Conservation (phyloP, 1,140 invertebrate species). For the Drosophila paulistorum region DNA sequence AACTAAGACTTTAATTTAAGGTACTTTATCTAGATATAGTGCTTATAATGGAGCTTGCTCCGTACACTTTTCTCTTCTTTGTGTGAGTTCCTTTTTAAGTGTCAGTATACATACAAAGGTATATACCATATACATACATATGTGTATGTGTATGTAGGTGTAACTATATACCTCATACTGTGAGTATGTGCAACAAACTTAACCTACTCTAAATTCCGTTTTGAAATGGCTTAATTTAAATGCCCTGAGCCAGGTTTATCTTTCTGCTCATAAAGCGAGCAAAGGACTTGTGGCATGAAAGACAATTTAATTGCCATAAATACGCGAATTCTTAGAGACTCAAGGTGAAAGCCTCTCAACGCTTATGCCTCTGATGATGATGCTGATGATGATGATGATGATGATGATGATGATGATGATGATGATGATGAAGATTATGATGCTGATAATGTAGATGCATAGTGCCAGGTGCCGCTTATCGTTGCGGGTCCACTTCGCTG, state of each 20-base stretch:
- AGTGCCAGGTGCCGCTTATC: constrained; percentile 18
- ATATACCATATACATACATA: not conserved
- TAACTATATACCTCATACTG: not conserved
- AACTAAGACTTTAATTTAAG: not conserved
- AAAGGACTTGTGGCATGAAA: constrained; percentile 13
- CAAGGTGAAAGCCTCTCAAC: constrained; percentile 16
- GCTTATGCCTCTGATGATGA: not conserved
- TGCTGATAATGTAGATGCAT: constrained; percentile 12
- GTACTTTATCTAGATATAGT: not conserved
- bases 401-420: too few species aligned
- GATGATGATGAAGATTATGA: not conserved
- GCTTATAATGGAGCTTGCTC: not conserved
- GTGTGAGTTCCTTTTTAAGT: not conserved
- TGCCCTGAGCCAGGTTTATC: constrained; percentile 5
- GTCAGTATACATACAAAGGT: not conserved
- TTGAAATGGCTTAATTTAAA: constrained; percentile 13
- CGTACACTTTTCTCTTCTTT: not conserved
- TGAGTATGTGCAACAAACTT: constrained; percentile 4
- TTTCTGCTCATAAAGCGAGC: constrained; percentile 5
- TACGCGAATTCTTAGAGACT: constrained; percentile 1
- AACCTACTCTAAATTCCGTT: constrained; percentile 6
- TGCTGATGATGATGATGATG: too few species aligned
- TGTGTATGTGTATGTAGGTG: not conserved
- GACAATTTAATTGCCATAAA: constrained; percentile 20
- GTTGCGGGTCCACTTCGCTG: constrained; percentile 18